phyloP scores from a whole-genome alignment of 2,888 invertebrate species.

The Lycaena phlaeas region DNA sequence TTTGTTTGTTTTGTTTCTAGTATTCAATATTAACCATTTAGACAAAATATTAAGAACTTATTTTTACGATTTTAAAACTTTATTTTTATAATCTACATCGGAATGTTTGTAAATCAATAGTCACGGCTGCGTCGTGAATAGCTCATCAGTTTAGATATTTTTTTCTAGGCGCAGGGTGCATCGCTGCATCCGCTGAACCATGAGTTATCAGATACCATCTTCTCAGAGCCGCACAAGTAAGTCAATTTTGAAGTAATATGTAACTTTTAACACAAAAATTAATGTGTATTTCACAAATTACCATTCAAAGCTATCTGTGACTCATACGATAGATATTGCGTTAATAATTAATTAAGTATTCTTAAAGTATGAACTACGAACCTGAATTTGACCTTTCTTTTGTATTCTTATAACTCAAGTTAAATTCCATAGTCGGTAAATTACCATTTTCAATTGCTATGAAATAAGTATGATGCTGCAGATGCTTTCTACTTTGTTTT shows the following conservation, averaged over 20 bases:
- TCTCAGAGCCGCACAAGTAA: slow-evolving; percentile 88
- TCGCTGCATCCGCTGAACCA: slow-evolving; percentile 77
- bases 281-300: not conserved
- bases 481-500: too few relatives aligned
- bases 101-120: slow-evolving; percentile 34
- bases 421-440: too few relatives aligned
- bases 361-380: not conserved
- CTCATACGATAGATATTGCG: slow-evolving; percentile 34
- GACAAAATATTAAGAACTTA: slow-evolving; percentile 23
- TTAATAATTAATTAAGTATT: not conserved
- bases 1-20: slow-evolving; percentile 59
- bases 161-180: slow-evolving; percentile 75
- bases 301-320: slow-evolving; percentile 25
- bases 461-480: too few relatives aligned
- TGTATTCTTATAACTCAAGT: too few relatives aligned
- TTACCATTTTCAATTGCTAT: too few relatives aligned
- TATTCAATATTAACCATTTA: slow-evolving; percentile 30
- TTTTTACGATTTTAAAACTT: not conserved
- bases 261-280: not conserved
- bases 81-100: not conserved
- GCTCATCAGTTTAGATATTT: slow-evolving; percentile 36
- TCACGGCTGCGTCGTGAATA: slow-evolving; percentile 32
- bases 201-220: slow-evolving; percentile 89
- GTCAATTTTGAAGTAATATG: slow-evolving; percentile 41
- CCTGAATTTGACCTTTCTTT: not conserved